Conservation (phyloP, 2,113 vertebrate species). For the Gallinago paraguaiae region DNA sequence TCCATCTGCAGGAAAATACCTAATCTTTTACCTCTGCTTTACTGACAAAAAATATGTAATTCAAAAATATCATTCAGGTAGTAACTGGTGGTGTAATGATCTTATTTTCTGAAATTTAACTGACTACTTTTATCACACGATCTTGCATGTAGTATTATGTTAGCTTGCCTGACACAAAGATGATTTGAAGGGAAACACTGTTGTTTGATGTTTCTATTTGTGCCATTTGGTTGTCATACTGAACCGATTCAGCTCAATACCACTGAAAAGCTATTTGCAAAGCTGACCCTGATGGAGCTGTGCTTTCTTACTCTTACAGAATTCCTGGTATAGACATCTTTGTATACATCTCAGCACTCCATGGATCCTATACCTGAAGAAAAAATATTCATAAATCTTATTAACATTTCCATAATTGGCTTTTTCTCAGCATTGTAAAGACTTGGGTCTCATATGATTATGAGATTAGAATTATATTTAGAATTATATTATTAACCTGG, state of each 20-base stretch:
- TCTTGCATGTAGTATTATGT: background rate
- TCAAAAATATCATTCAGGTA: background rate
- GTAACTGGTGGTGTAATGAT: rapidly evolving
- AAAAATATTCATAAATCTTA: background rate
- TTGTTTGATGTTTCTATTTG: background rate
- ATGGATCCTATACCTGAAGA: background rate
- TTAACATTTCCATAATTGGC: background rate
- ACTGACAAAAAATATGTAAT: background rate
- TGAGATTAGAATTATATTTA: background rate
- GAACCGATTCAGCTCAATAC: background rate
- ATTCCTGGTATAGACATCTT: background rate
- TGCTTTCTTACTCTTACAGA: background rate
- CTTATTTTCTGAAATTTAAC: background rate
- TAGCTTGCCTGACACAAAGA: background rate
- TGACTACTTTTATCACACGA: background rate
- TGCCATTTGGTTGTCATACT: background rate
- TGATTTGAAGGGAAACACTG: background rate
- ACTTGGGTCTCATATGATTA: background rate
- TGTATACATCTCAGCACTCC: background rate
- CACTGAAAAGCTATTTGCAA: background rate
- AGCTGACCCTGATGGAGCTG: background rate
- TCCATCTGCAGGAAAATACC: rapidly evolving
- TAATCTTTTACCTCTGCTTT: background rate
- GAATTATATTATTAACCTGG: background rate
- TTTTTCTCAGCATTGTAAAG: background rate